Percentiles rank a stretch among this genome's conserved stretches.
Evolutionary conservation across 2,888 invertebrate genomes (phyloP).

Genomic region (Chromoteleia sp.): DNA sequence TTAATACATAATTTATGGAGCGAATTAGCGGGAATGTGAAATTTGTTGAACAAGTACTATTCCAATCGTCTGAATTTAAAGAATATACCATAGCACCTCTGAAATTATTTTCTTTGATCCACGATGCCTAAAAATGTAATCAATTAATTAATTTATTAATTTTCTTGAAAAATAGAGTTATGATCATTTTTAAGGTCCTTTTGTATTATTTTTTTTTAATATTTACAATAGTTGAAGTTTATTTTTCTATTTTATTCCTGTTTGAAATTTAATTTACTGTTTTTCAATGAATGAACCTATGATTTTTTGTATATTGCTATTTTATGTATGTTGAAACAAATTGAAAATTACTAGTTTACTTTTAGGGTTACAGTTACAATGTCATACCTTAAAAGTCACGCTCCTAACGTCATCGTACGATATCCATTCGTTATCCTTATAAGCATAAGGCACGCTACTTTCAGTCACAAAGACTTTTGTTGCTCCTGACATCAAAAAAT

Average conservation of each 20-base stretch:
- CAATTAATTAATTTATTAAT: conserved; percentile 26
- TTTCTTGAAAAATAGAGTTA: neutral
- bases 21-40: conserved; percentile 84
- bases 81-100: conserved; percentile 95
- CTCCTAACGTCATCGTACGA: conserved; percentile 92
- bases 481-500: conserved; percentile 87
- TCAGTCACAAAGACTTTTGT: conserved; percentile 88
- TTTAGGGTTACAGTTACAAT: neutral
- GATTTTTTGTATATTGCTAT: no score
- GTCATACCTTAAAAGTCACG: conserved; percentile 88
- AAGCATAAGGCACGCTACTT: conserved; percentile 92
- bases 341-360: no score
- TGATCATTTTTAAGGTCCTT: no score
- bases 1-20: conserved; percentile 43
- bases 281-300: no score
- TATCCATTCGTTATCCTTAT: conserved; percentile 90
- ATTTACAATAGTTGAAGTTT: neutral
- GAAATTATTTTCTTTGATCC: conserved; percentile 87
- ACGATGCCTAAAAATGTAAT: conserved; percentile 85
- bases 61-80: conserved; percentile 92
- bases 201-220: no score
- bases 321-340: no score
- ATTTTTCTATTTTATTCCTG: conserved; percentile 1
- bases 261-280: neutral
- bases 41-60: conserved; percentile 86